Conservation (phyloP, 2,797 vertebrate genomes). For the Hephaestus fuliginosus region DNA sequence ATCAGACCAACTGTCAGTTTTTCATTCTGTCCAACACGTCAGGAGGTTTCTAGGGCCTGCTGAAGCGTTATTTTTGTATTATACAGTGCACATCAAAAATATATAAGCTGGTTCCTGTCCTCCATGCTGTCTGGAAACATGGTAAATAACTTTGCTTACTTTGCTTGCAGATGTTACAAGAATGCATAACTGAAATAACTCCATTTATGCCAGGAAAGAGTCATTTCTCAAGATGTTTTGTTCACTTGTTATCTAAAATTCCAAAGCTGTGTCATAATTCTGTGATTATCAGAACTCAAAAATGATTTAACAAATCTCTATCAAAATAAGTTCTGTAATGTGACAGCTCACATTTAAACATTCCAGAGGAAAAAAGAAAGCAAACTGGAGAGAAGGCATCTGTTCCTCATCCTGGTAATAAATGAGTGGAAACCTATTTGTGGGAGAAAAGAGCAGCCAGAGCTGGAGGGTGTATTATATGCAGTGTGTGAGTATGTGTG, state of each 20-base stretch:
- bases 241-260: background rate
- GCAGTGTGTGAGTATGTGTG: background rate
- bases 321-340: background rate
- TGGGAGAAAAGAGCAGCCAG: conserved; percentile 19
- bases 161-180: no score
- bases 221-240: background rate
- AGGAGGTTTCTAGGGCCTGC: no score
- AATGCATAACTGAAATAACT: background rate
- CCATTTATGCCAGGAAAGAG: background rate
- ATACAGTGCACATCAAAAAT: background rate
- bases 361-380: conserved; percentile 16
- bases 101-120: background rate
- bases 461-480: background rate
- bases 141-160: no score
- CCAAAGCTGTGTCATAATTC: background rate
- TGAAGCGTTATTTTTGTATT: no score
- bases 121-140: background rate
- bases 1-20: background rate
- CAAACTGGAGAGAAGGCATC: conserved; percentile 7
- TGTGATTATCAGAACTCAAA: background rate
- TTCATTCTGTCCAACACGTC: background rate
- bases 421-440: conserved; percentile 44
- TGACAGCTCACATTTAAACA: conserved; percentile 6
- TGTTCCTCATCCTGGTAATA: conserved; percentile 39
- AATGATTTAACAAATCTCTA: background rate